phyloP scores from a whole-genome alignment of 2,113 vertebrate genomes.

The Sinocyclocheilus rhinocerous region DNA sequence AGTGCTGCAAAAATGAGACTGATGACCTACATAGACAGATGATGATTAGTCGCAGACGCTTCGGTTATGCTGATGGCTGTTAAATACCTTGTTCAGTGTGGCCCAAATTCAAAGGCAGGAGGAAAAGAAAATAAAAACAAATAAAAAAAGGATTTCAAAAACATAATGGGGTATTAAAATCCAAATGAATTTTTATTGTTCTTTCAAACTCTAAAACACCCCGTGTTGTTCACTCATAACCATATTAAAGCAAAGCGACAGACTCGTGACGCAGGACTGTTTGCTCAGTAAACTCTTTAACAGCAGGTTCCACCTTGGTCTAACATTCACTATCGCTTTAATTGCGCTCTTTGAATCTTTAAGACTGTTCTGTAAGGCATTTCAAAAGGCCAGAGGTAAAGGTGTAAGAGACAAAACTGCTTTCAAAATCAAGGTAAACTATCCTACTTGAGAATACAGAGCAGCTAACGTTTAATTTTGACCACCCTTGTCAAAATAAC shows the following conservation, averaged over 20 bases:
- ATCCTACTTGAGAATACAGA: not conserved
- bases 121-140: not conserved
- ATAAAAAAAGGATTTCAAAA: not conserved
- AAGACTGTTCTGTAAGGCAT: not conserved
- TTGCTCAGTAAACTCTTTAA: conserved; percentile 22
- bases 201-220: not conserved
- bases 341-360: not conserved
- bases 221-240: not conserved
- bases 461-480: not conserved
- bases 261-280: not conserved
- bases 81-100: not conserved
- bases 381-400: not conserved
- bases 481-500: too few species aligned
- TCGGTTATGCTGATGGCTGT: not conserved
- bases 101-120: not conserved
- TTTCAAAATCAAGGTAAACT: not conserved
- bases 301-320: conserved; percentile 18
- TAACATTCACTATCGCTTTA: not conserved
- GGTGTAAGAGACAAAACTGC: not conserved
- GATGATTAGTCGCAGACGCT: not conserved
- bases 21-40: conserved; percentile 1
- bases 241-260: not conserved
- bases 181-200: not conserved
- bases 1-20: not conserved
- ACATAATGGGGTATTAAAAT: not conserved